Evolutionary conservation across 2,888 invertebrate species (phyloP).

Genomic region (Eucriotettix oculatus): DNA sequence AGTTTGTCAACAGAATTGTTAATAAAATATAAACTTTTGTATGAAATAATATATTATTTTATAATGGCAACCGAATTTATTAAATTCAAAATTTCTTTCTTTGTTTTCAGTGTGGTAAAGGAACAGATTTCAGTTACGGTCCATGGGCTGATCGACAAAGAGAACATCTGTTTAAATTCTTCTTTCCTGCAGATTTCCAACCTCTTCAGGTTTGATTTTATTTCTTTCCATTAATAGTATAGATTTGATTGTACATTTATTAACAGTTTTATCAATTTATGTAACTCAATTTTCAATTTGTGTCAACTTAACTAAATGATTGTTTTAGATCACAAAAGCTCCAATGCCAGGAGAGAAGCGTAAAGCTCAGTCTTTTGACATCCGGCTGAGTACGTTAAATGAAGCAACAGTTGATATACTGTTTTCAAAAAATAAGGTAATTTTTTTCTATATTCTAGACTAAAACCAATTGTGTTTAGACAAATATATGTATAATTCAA

Average conservation of each 20-base stretch:
- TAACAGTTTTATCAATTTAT: neutral
- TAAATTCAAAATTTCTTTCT: neutral
- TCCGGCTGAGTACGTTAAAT: slow-evolving; percentile 74
- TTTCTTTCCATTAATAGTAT: too few relatives aligned
- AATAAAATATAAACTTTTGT: too few relatives aligned
- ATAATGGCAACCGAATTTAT: too few relatives aligned
- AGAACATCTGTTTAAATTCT: slow-evolving; percentile 87
- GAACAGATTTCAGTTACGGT: slow-evolving; percentile 92
- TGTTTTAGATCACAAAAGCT: slow-evolving; percentile 44
- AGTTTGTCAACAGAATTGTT: too few relatives aligned
- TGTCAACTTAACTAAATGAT: neutral
- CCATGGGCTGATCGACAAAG: slow-evolving; percentile 98
- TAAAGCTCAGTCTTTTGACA: slow-evolving; percentile 81
- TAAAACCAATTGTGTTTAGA: neutral
- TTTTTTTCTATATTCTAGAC: neutral
- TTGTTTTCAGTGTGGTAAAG: slow-evolving; percentile 56
- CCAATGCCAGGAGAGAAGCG: slow-evolving; percentile 78
- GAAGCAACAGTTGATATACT: slow-evolving; percentile 92
- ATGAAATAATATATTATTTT: too few relatives aligned
- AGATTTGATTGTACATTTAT: too few relatives aligned
- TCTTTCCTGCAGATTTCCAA: slow-evolving; percentile 80
- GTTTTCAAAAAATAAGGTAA: slow-evolving; percentile 72
- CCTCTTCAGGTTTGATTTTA: slow-evolving; percentile 38
- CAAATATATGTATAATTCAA: neutral
- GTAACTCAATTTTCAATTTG: neutral